These are phyloP conservation scores for Tromatobia lineatoria DNA, from an alignment of 2,888 invertebrate genomes.

Conservation along the genomic window DNA sequence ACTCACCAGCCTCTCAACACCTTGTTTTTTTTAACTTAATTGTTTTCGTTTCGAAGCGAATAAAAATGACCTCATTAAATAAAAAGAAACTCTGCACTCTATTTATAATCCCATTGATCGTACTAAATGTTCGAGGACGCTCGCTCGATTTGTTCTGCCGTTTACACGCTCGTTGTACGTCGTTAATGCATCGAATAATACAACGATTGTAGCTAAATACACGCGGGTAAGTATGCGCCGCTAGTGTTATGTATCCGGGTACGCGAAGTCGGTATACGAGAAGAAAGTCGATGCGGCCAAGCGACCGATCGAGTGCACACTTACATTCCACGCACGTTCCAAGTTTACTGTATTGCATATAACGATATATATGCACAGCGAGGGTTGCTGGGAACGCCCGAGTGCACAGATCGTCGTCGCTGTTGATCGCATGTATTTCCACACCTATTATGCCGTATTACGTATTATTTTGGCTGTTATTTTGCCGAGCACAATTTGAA, in stretches of 20 bases:
- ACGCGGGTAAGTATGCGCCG: conserved; percentile 11
- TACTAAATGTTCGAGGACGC: conserved; percentile 4
- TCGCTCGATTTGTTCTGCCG: conserved; percentile 17
- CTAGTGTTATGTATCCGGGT: conserved; percentile 50
- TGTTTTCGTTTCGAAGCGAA: conserved; percentile 14
- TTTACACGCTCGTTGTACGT: conserved; percentile 8
- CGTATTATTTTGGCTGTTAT: neutral
- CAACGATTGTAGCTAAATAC: neutral
- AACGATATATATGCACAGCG: neutral
- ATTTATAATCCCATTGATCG: neutral
- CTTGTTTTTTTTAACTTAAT: conserved; percentile 16
- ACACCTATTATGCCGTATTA: neutral
- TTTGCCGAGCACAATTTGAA: neutral
- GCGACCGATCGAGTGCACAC: conserved; percentile 56
- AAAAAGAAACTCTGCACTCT: conserved; percentile 4
- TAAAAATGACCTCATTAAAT: conserved; percentile 31
- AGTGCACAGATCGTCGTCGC: neutral
- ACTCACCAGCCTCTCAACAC: conserved; percentile 9
- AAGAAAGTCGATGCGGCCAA: conserved; percentile 66
- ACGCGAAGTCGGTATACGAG: conserved; percentile 22
- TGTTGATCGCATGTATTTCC: neutral
- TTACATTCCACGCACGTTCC: conserved; percentile 64
- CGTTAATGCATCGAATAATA: conserved; percentile 25
- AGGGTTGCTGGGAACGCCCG: conserved; percentile 2
- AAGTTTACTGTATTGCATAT: conserved; percentile 41